Evolutionary conservation across 2,888 invertebrate genomes (phyloP).

Genomic region (Pycnomerus fuliginosus): DNA sequence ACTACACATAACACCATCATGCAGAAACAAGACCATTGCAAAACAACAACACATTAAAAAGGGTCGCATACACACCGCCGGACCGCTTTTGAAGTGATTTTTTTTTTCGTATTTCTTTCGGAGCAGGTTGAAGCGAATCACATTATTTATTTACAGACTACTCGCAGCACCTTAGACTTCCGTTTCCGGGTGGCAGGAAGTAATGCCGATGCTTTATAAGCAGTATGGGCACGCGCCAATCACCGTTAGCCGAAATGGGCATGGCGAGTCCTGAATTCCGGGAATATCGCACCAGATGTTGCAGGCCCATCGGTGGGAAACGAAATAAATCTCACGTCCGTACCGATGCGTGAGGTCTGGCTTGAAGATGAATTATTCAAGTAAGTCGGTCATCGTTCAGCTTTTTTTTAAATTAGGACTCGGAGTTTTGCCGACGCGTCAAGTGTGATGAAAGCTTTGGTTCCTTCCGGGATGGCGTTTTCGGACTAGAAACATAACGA

Average conservation of each 20-base stretch:
- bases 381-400: conserved; percentile 41
- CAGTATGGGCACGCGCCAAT: conserved; percentile 16
- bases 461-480: conserved; percentile 10
- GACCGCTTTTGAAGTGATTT: not conserved
- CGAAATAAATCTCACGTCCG: conserved; percentile 47
- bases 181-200: conserved; percentile 44
- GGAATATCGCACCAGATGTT: conserved; percentile 30
- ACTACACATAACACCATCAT: conserved; percentile 19
- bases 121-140: no score
- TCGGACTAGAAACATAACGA: conserved; percentile 13
- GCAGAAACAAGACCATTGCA: conserved; percentile 13
- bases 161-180: conserved; percentile 29
- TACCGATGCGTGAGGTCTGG: conserved; percentile 45
- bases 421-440: conserved; percentile 31
- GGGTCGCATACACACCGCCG: conserved; percentile 20
- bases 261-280: conserved; percentile 7
- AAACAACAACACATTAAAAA: conserved; percentile 7
- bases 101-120: conserved; percentile 2
- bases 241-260: conserved; percentile 15
- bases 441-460: conserved; percentile 24
- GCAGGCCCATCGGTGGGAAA: conserved; percentile 41
- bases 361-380: conserved; percentile 48
- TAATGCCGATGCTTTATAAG: conserved; percentile 43
- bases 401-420: conserved; percentile 38
- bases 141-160: conserved; percentile 18